phyloP scores from a whole-genome alignment of 1,140 invertebrate genomes.

The Colletes gigas region DNA sequence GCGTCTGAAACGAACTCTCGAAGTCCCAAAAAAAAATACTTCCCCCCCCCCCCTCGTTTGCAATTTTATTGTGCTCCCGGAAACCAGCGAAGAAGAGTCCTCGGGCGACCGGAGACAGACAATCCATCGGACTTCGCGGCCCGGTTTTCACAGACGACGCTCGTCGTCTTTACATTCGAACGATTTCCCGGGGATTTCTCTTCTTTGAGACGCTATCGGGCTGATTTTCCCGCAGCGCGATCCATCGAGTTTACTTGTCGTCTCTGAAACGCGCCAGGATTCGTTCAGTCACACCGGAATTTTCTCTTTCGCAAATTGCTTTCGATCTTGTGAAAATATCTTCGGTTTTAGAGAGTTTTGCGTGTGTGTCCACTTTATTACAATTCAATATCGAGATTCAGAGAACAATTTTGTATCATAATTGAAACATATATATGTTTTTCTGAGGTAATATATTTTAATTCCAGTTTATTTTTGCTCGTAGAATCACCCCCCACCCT shows the following conservation, averaged over 20 bases:
- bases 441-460: too few relatives aligned
- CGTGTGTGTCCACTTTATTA: too few relatives aligned
- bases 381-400: too few relatives aligned
- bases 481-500: too few relatives aligned
- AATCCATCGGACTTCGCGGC: conserved; percentile 15
- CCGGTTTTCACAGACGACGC: not conserved
- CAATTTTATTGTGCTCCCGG: conserved; percentile 7
- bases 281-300: too few relatives aligned
- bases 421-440: too few relatives aligned
- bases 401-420: too few relatives aligned
- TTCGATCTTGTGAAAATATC: too few relatives aligned
- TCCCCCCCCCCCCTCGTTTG: not conserved
- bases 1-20: not conserved
- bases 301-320: too few relatives aligned
- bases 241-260: not conserved
- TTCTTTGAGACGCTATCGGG: not conserved
- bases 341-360: too few relatives aligned
- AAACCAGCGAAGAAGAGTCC: not conserved
- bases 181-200: not conserved
- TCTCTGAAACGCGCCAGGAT: too few relatives aligned
- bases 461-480: too few relatives aligned
- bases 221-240: not conserved
- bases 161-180: conserved; percentile 1
- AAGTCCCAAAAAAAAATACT: not conserved
- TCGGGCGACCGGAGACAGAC: conserved; percentile 4